Percentiles rank a stretch among this genome's conserved stretches.
Conservation (phyloP, 2,797 vertebrate species). For the Propithecus perrieri region DNA sequence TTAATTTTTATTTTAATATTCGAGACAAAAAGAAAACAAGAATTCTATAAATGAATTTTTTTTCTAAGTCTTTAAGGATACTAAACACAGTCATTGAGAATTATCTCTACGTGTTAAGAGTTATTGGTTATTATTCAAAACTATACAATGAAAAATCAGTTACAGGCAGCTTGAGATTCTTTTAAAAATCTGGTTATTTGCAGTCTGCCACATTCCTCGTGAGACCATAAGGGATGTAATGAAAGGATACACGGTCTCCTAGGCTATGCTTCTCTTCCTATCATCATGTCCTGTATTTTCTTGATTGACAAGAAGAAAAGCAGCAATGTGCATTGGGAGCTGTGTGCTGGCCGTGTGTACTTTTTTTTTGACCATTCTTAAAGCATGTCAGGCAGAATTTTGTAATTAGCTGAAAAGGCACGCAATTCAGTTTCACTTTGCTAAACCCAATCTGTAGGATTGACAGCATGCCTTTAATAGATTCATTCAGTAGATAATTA, state of each 20-base stretch:
- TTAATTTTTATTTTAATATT: background rate
- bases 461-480: slow-evolving; percentile 76
- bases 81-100: background rate
- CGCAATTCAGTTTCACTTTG: slow-evolving; percentile 76
- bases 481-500: slow-evolving; percentile 81
- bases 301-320: background rate
- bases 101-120: background rate
- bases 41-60: background rate
- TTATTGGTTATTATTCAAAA: background rate
- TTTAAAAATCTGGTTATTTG: background rate
- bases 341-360: background rate
- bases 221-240: background rate
- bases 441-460: slow-evolving; percentile 73
- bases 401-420: slow-evolving; percentile 75
- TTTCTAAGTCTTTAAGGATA: background rate
- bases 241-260: background rate
- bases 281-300: background rate
- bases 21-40: background rate
- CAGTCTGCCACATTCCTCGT: background rate
- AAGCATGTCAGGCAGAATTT: slow-evolving; percentile 71
- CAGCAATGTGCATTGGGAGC: background rate
- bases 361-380: slow-evolving; percentile 65
- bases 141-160: background rate
- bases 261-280: background rate
- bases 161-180: background rate